phyloP scores from a whole-genome alignment of 2,888 invertebrate species.

The Agrochola macilenta region DNA sequence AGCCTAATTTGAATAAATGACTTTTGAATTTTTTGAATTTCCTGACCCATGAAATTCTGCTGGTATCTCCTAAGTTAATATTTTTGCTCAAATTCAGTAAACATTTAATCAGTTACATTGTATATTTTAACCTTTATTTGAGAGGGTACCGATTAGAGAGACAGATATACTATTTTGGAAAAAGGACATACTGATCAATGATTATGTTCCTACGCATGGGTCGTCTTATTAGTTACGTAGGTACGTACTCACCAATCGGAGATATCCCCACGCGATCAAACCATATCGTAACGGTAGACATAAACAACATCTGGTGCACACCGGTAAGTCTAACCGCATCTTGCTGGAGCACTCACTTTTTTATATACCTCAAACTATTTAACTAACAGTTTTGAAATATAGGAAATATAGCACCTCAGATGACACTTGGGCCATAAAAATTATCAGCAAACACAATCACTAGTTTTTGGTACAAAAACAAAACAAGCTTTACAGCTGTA shows the following conservation, averaged over 20 bases:
- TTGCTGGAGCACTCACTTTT: background rate
- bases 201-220: background rate
- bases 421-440: background rate
- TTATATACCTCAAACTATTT: background rate
- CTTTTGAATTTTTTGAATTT: no score
- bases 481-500: background rate
- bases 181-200: background rate
- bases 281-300: conserved; percentile 69
- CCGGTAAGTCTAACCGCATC: conserved; percentile 67
- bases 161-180: background rate
- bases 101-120: background rate
- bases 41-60: background rate
- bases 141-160: background rate
- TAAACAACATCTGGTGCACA: conserved; percentile 65
- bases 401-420: background rate
- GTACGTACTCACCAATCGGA: conserved; percentile 61
- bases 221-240: background rate
- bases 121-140: background rate
- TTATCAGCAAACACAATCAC: background rate
- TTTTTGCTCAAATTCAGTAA: background rate
- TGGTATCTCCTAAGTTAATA: background rate
- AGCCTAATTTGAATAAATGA: no score
- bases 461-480: background rate
- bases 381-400: background rate
- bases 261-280: conserved; percentile 66